Percentiles rank a stretch among this genome's conserved stretches.
Conservation (phyloP, 2,888 invertebrate species). For the Cybosia mesomella region DNA sequence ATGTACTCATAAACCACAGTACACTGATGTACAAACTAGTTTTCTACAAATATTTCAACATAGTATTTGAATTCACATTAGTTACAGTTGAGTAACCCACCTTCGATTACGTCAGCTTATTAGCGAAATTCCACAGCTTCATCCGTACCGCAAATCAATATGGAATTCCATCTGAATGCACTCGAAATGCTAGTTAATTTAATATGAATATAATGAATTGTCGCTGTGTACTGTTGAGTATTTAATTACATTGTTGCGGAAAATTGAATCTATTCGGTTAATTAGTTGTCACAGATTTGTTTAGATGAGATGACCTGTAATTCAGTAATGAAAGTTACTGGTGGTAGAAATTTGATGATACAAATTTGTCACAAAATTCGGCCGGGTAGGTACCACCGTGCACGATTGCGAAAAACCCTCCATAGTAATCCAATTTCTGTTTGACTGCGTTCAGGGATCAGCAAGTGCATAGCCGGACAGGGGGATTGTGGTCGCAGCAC, state of each 20-base stretch:
- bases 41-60: background rate
- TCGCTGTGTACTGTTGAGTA: background rate
- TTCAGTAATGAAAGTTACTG: no score
- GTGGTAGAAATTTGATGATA: no score
- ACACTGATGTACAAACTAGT: background rate
- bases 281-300: background rate
- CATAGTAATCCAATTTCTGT: no score
- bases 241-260: conserved; percentile 8
- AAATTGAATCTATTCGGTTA: background rate
- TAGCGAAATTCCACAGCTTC: conserved; percentile 5
- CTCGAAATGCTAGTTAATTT: conserved; percentile 16
- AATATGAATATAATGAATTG: conserved; percentile 6
- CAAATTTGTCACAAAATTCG: no score
- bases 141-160: conserved; percentile 19
- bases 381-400: no score
- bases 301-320: no score
- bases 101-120: background rate
- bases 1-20: no score
- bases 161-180: conserved; percentile 16
- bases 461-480: no score
- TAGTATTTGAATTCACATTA: background rate
- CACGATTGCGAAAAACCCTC: no score
- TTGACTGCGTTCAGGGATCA: no score
- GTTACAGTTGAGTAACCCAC: background rate
- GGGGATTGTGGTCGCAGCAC: no score